Evolutionary conservation across 2,113 vertebrate species (phyloP).

Genomic region (cattle (Bos taurus)): DNA sequence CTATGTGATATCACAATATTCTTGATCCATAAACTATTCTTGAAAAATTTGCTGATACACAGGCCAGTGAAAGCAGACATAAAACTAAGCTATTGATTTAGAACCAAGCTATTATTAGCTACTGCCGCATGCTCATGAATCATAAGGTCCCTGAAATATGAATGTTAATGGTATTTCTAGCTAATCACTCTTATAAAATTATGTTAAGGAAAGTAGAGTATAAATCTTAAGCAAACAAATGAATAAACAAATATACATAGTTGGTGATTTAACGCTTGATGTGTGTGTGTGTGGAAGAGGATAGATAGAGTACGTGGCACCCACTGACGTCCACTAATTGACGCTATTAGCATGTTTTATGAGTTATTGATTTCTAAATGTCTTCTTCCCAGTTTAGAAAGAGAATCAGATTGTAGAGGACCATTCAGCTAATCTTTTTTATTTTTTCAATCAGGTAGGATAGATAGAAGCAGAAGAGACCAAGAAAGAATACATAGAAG

Average conservation of each 20-base stretch:
- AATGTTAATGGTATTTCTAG: not conserved
- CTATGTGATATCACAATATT: not conserved
- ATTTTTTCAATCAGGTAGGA: not conserved
- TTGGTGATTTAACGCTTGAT: not conserved
- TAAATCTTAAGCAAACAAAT: slow-evolving; percentile 19
- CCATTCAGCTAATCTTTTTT: slow-evolving; percentile 15
- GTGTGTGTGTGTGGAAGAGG: not conserved
- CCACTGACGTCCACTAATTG: not conserved
- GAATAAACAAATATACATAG: not conserved
- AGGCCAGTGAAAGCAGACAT: not conserved
- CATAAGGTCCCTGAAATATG: not conserved
- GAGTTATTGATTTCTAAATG: slow-evolving; percentile 57
- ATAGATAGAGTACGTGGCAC: not conserved
- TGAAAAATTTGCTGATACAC: not conserved
- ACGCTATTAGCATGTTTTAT: slow-evolving; percentile 24
- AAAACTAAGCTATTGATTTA: slow-evolving; percentile 19
- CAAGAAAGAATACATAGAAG: not conserved
- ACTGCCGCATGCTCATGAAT: not conserved
- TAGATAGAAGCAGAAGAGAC: not conserved
- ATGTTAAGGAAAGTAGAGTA: not conserved
- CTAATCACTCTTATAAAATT: not conserved
- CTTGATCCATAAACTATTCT: not conserved
- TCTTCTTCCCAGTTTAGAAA: not conserved
- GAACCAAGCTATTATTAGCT: not conserved
- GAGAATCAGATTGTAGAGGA: not conserved